These are phyloP conservation scores for Oscarella lobularis DNA, from an alignment of 37 sponge, comb jelly and placozoan genomes.

Conservation along the genomic window DNA sequence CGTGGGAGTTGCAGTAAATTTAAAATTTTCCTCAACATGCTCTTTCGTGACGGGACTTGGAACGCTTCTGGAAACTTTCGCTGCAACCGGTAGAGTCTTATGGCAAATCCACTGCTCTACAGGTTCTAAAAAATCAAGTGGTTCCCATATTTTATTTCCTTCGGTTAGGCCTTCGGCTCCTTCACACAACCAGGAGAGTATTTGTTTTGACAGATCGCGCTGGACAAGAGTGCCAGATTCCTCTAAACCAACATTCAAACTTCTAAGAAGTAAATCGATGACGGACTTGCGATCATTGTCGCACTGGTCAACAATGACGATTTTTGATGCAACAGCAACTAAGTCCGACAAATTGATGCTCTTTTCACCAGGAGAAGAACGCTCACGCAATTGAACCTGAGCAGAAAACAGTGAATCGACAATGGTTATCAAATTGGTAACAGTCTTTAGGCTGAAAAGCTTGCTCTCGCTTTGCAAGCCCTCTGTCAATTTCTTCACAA, in stretches of 20 bases:
- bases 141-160: not conserved
- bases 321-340: too few relatives aligned
- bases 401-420: too few relatives aligned
- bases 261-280: too few relatives aligned
- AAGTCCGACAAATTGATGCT: too few relatives aligned
- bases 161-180: not conserved
- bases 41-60: not conserved
- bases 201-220: not conserved
- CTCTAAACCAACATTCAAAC: too few relatives aligned
- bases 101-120: not conserved
- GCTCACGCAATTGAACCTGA: too few relatives aligned
- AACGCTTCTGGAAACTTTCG: not conserved
- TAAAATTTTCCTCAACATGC: not conserved
- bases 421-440: not conserved
- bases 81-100: not conserved
- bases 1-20: not conserved
- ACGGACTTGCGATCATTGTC: too few relatives aligned
- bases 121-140: not conserved
- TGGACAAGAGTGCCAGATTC: too few relatives aligned
- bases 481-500: not conserved
- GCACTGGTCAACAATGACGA: too few relatives aligned
- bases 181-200: not conserved
- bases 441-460: not conserved
- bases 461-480: not conserved
- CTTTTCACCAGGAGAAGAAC: too few relatives aligned